These are phyloP conservation scores for Ormia ochracea DNA, from an alignment of 2,888 invertebrate genomes.

Conservation along the genomic window DNA sequence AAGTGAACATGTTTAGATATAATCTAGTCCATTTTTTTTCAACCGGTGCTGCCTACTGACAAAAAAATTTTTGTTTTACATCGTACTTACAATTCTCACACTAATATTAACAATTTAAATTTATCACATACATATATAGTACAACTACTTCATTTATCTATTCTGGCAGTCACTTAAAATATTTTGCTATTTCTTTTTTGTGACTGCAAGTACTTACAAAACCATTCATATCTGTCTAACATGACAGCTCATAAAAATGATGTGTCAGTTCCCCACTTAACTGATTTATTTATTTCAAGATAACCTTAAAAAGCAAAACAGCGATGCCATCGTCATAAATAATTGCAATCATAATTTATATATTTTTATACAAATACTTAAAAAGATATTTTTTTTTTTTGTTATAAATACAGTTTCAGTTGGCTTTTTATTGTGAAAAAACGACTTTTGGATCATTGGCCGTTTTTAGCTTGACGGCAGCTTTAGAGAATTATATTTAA, in stretches of 20 bases:
- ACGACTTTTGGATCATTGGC: constrained; percentile 34
- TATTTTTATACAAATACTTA: constrained; percentile 57
- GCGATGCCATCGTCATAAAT: constrained; percentile 60
- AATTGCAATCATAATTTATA: constrained; percentile 67
- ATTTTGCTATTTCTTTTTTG: constrained; percentile 7
- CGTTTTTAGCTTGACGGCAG: constrained; percentile 32
- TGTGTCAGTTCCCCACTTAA: constrained; percentile 61
- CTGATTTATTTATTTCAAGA: constrained; percentile 58
- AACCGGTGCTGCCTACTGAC: too few species aligned
- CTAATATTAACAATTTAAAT: too few species aligned
- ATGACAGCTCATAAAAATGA: constrained; percentile 57
- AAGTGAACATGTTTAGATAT: too few species aligned
- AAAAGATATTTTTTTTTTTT: constrained; percentile 7
- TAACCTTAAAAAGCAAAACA: constrained; percentile 54
- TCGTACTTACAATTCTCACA: too few species aligned
- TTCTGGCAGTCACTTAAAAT: constrained; percentile 25
- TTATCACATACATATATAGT: too few species aligned
- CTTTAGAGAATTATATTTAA: constrained; percentile 17
- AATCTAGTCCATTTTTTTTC: too few species aligned
- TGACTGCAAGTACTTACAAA: constrained; percentile 27
- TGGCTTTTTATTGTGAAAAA: constrained; percentile 28
- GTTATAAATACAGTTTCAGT: constrained; percentile 44
- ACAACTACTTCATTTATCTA: background rate
- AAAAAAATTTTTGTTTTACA: too few species aligned
- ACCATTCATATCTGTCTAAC: constrained; percentile 48